Evolutionary conservation across 2,113 vertebrate genomes (phyloP).

Genomic region (Cynoglossus semilaevis): DNA sequence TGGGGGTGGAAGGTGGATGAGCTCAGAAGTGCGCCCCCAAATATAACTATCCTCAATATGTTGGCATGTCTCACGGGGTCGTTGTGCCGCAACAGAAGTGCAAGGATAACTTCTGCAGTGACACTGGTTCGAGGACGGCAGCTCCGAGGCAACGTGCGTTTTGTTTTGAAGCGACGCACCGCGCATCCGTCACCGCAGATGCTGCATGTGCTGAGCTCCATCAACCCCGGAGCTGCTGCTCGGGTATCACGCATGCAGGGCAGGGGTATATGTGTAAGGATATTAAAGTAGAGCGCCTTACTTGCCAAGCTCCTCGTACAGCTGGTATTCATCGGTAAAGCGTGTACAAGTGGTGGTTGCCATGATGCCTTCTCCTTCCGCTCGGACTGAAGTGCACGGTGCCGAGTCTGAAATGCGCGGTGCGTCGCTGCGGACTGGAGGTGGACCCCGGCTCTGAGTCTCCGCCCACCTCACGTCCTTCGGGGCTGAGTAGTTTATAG

Average conservation of each 20-base stretch:
- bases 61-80: not conserved
- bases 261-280: not conserved
- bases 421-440: conserved; percentile 53
- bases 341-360: conserved; percentile 90
- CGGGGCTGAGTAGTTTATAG: conserved; percentile 35
- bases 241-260: conserved; percentile 15
- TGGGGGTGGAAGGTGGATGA: not conserved
- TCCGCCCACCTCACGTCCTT: conserved; percentile 63
- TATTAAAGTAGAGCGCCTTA: conserved; percentile 68
- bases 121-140: not conserved
- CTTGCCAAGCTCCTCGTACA: conserved; percentile 96
- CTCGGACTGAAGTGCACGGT: conserved; percentile 36
- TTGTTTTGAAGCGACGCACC: conserved; percentile 30
- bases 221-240: not conserved
- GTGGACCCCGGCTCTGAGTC: conserved; percentile 33
- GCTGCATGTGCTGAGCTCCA: conserved; percentile 9
- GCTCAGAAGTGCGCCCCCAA: conserved; percentile 17
- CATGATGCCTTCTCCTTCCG: conserved; percentile 68
- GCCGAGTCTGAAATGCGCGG: conserved; percentile 38
- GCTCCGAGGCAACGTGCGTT: conserved; percentile 27
- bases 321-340: conserved; percentile 92
- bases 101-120: not conserved
- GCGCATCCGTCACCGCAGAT: conserved; percentile 33
- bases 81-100: not conserved
- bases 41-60: not conserved